Evolutionary conservation across 2,888 invertebrate species (phyloP).

Genomic region (Clivina fossor): DNA sequence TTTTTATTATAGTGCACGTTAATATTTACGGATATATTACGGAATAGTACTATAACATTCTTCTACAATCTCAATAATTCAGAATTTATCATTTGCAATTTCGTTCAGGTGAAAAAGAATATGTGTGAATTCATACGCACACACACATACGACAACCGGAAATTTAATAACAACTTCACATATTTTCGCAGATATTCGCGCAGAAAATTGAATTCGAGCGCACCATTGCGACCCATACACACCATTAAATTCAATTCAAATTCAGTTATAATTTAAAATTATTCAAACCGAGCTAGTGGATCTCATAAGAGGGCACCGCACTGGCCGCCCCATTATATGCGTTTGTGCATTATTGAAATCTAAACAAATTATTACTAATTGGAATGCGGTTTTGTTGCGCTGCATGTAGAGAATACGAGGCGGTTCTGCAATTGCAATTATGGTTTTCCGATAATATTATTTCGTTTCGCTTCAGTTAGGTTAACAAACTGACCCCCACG

Average conservation of each 20-base stretch:
- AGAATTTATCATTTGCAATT: background rate
- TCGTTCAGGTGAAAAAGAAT: too few species aligned
- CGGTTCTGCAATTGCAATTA: constrained; percentile 30
- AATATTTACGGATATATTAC: too few species aligned
- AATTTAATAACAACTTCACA: background rate
- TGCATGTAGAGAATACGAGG: constrained; percentile 28
- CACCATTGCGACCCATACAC: too few species aligned
- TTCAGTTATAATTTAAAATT: constrained; percentile 32
- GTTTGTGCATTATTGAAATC: constrained; percentile 34
- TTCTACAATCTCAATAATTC: background rate
- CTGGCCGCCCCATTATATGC: too few species aligned
- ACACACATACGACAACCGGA: background rate
- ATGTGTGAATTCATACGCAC: background rate
- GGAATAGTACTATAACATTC: too few species aligned
- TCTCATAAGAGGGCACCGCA: background rate
- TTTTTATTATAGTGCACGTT: too few species aligned
- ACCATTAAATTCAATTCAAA: constrained; percentile 29
- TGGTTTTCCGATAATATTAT: constrained; percentile 35
- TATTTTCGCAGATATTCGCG: background rate
- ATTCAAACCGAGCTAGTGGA: constrained; percentile 4
- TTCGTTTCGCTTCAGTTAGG: constrained; percentile 31
- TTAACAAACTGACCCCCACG: constrained; percentile 27
- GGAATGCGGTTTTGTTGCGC: constrained; percentile 26
- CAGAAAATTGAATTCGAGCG: constrained; percentile 21
- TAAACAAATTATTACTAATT: constrained; percentile 35